Conservation (phyloP, 2,888 invertebrate species). For the Phorcus lineatus region DNA sequence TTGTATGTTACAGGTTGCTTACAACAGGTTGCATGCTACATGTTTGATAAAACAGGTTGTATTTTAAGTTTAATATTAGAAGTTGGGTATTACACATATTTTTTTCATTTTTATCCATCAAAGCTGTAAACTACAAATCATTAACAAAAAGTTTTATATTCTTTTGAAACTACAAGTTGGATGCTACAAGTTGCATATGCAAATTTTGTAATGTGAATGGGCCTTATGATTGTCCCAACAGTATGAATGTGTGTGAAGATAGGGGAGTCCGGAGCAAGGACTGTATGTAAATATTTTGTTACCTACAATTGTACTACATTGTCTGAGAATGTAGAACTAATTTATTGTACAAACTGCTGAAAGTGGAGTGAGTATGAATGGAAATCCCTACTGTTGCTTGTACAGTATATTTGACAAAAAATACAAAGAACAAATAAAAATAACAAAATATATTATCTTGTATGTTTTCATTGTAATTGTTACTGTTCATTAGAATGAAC, state of each 20-base stretch:
- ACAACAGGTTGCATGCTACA: not conserved
- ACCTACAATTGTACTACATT: conserved; percentile 6
- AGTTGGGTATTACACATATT: no score
- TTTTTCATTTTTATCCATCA: no score
- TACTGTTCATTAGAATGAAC: not conserved
- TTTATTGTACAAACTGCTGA: conserved; percentile 38
- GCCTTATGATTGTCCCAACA: not conserved
- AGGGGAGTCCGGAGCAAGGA: not conserved
- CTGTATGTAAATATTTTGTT: conserved; percentile 19
- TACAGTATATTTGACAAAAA: conserved; percentile 34
- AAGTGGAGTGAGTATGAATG: conserved; percentile 16
- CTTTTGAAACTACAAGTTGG: no score
- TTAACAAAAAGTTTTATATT: not conserved
- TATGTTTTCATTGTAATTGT: not conserved
- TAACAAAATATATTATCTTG: not conserved
- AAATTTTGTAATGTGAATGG: not conserved
- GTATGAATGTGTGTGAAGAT: not conserved
- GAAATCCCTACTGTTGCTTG: conserved; percentile 29
- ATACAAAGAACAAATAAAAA: conserved; percentile 34
- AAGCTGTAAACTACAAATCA: not conserved
- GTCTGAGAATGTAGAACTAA: conserved; percentile 27
- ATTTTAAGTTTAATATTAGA: not conserved
- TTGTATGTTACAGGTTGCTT: not conserved
- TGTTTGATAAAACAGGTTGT: not conserved
- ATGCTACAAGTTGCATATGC: not conserved